Base-by-base conservation (phyloP, 2,888 invertebrate genomes). In the Zygothrica quintamaculata region DNA sequence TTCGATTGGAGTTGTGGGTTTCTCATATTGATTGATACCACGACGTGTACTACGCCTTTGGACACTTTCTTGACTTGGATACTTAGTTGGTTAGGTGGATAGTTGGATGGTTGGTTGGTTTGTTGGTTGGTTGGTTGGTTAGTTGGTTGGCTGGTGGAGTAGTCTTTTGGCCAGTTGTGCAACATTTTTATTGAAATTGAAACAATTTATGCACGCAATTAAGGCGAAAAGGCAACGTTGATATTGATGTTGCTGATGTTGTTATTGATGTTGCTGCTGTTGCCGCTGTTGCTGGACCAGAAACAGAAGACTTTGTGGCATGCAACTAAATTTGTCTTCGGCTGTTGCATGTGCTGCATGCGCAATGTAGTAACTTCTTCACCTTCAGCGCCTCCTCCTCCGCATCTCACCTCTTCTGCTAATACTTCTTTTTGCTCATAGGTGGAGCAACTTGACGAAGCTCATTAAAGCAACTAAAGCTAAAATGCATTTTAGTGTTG, bases 161-260 rank as follows among this genome's bases (percentile, higher is more conserved):
- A 5, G 12, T n/a, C 13, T 36, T 22, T 5, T 22, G 12, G 34
- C 67, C 61, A 65, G 74, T 78, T 76, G 80, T 82, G 81, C 84
- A 77, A 82, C 73, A 76, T 79, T 77, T 66, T 82, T 82, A 86
- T 81, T 81, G 86, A 79, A 84, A 81, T 86, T 76, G 80, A 66
- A 66, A 65, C 82, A 84, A 87, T 84, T 84, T 84, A 84, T 87
- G 77, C 87, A 84, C 76, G 87, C 82, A 84, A 84, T 84, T 84
- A 84, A 84, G 78, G 58, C 69, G 62, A 58, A 64, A 68, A 65
- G 51, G 60, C 61, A 12, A 2, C 18, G 18, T 22, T 22, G 18
- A 22, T 53, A 44, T 34, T 18, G 46, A n/a, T n/a, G n/a, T n/a
- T n/a, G n/a, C n/a, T n/a, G n/a, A n/a, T n/a, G n/a, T n/a, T n/a